Conservation (phyloP, 2,797 vertebrate genomes). For the Pyrocephalus nanus region DNA sequence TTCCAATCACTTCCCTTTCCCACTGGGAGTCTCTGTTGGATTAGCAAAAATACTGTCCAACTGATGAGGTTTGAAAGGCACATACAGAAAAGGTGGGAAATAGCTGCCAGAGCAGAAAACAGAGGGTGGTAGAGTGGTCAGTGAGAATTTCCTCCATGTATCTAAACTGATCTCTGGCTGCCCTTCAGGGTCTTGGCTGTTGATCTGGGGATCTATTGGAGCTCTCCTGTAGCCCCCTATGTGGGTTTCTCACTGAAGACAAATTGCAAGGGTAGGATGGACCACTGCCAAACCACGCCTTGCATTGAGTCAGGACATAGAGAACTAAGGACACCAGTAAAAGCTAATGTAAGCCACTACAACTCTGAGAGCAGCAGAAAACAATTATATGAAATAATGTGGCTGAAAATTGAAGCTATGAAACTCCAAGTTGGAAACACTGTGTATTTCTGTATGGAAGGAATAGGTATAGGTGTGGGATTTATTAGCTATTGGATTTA, state of each 20-base stretch:
- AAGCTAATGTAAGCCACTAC: not conserved
- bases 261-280: not conserved
- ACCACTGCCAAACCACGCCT: not conserved
- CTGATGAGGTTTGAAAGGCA: not conserved
- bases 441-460: not conserved
- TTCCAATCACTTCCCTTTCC: not conserved
- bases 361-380: not conserved
- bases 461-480: not conserved
- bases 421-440: not conserved
- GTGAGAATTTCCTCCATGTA: not conserved
- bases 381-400: not conserved
- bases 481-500: conserved; percentile 18
- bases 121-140: rapidly evolving
- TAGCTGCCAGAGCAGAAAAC: not conserved
- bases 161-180: not conserved
- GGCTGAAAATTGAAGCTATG: not conserved
- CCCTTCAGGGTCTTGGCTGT: not conserved
- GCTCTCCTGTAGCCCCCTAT: not conserved
- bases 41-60: conserved; percentile 15
- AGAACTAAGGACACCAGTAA: not conserved
- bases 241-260: not conserved
- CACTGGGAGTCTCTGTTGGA: conserved; percentile 29
- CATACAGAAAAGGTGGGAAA: not conserved
- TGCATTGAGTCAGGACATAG: rapidly evolving
- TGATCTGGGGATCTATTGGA: not conserved